Evolutionary conservation across 1,140 invertebrate species (phyloP).

Genomic region (Galleria mellonella): DNA sequence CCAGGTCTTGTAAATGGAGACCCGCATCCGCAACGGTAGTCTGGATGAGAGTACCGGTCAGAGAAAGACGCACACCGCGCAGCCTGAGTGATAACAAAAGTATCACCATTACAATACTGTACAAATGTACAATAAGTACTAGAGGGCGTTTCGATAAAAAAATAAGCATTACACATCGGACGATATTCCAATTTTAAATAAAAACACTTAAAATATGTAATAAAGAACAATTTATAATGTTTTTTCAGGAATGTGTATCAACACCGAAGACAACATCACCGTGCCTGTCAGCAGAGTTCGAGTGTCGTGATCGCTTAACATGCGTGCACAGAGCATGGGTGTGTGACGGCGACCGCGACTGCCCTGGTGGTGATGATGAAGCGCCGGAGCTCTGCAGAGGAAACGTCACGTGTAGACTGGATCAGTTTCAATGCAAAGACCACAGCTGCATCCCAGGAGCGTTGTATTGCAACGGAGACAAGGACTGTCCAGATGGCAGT

Average conservation of each 20-base stretch:
- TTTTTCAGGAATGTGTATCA: constrained; percentile 75
- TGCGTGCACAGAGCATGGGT: constrained; percentile 91
- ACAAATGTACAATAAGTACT: too few relatives aligned
- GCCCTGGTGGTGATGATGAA: constrained; percentile 89
- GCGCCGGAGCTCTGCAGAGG: constrained; percentile 77
- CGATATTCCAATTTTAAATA: too few relatives aligned
- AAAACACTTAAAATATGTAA: too few relatives aligned
- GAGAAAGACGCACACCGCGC: too few relatives aligned
- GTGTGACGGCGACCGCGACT: constrained; percentile 91
- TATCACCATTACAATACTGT: too few relatives aligned
- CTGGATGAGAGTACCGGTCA: too few relatives aligned
- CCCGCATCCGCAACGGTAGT: too few relatives aligned
- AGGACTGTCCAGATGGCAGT: constrained; percentile 87
- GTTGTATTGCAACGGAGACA: constrained; percentile 87
- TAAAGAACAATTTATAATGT: neutral
- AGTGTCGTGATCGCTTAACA: constrained; percentile 88
- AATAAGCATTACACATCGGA: too few relatives aligned
- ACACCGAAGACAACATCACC: constrained; percentile 72
- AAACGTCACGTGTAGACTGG: constrained; percentile 85
- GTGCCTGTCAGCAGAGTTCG: constrained; percentile 83
- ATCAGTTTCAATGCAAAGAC: constrained; percentile 90
- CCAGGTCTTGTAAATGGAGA: too few relatives aligned
- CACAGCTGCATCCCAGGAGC: constrained; percentile 88
- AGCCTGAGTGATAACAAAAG: too few relatives aligned
- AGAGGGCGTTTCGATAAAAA: too few relatives aligned